Conservation (phyloP, 2,797 vertebrate genomes). For the Syngnathus rostellatus region DNA sequence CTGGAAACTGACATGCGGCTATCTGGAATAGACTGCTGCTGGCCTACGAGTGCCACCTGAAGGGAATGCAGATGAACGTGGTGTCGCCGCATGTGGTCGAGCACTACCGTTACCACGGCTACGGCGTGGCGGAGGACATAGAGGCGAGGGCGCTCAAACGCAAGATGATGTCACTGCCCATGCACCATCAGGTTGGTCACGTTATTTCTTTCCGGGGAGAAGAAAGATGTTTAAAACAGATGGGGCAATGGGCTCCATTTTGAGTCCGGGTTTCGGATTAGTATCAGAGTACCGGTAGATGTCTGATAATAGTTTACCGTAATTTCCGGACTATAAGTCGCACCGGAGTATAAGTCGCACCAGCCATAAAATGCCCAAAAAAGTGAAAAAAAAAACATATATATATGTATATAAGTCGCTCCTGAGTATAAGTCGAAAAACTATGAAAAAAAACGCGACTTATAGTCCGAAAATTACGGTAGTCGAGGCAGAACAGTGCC, state of each 20-base stretch:
- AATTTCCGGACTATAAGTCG: too few species aligned
- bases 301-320: neutral
- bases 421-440: too few species aligned
- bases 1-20: neutral
- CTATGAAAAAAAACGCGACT: too few species aligned
- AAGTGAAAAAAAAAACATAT: too few species aligned
- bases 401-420: too few species aligned
- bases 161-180: constrained; percentile 15
- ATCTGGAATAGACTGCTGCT: constrained; percentile 58
- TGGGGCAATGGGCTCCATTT: too few species aligned
- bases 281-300: neutral
- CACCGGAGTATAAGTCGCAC: too few species aligned
- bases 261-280: neutral
- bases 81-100: constrained; percentile 23
- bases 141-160: constrained; percentile 31
- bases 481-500: neutral
- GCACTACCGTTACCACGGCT: constrained; percentile 16
- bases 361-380: too few species aligned
- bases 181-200: constrained; percentile 50
- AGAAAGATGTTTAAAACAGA: neutral
- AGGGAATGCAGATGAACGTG: constrained; percentile 32
- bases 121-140: constrained; percentile 14
- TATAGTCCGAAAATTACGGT: too few species aligned
- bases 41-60: constrained; percentile 64
- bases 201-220: neutral